Evolutionary conservation across 1,140 invertebrate genomes (phyloP).

Genomic region (Drosophila bipectinata): DNA sequence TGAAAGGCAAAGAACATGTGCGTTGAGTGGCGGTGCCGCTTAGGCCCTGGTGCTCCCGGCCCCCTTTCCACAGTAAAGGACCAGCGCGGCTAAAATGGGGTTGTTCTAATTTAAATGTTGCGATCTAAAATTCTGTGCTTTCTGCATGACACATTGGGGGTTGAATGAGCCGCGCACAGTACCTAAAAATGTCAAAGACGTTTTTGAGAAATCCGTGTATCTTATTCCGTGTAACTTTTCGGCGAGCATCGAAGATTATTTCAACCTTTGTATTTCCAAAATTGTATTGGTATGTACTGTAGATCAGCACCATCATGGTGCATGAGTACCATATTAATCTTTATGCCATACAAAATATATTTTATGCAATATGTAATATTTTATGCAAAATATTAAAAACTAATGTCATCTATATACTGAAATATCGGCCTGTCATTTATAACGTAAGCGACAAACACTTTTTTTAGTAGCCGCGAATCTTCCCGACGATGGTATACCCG

Average conservation of each 20-base stretch:
- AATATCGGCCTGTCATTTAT: too few relatives aligned
- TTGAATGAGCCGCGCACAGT: not conserved
- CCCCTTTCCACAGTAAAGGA: not conserved
- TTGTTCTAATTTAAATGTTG: conserved; percentile 1
- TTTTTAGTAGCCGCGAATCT: too few relatives aligned
- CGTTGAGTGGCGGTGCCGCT: not conserved
- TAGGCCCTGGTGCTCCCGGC: not conserved
- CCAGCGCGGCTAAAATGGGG: not conserved
- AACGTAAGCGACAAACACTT: too few relatives aligned
- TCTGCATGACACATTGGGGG: not conserved
- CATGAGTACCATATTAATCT: too few relatives aligned
- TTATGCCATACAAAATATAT: too few relatives aligned
- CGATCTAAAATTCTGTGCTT: not conserved
- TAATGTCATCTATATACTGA: too few relatives aligned
- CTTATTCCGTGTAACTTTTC: not conserved
- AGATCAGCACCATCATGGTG: too few relatives aligned
- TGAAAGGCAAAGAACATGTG: conserved; percentile 10
- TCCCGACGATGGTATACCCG: too few relatives aligned
- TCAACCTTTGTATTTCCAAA: too few relatives aligned
- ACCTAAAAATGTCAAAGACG: not conserved
- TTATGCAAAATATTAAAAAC: too few relatives aligned
- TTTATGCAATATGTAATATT: too few relatives aligned
- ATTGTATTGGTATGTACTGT: too few relatives aligned
- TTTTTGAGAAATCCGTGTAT: not conserved
- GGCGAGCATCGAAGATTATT: not conserved